Percentiles rank a stretch among this genome's conserved stretches.
Conservation (phyloP, 1,140 invertebrate genomes). For the Tetragonula clypearis region DNA sequence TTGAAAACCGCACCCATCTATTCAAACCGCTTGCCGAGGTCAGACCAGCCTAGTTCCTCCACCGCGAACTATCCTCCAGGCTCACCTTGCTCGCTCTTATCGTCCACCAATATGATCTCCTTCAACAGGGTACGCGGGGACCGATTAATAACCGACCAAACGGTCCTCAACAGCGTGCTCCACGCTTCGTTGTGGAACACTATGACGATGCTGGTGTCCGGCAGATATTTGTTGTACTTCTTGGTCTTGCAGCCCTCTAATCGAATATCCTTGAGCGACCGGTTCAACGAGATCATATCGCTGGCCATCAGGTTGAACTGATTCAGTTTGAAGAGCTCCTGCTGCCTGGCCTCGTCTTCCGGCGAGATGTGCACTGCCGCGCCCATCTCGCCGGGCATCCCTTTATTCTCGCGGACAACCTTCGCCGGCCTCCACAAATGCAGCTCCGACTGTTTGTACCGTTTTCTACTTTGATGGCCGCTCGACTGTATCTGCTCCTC, state of each 20-base stretch:
- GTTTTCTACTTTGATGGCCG: slow-evolving; percentile 41
- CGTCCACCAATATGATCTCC: slow-evolving; percentile 97
- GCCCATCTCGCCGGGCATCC: slow-evolving; percentile 93
- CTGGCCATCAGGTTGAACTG: slow-evolving; percentile 99
- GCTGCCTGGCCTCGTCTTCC: slow-evolving; percentile 92
- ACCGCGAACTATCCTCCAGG: neutral
- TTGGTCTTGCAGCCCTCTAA: slow-evolving; percentile 92
- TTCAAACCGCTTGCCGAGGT: neutral
- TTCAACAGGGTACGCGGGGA: slow-evolving; percentile 93
- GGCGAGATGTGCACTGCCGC: slow-evolving; percentile 93
- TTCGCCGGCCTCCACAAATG: slow-evolving; percentile 89
- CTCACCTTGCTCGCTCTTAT: slow-evolving; percentile 96
- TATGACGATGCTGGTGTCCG: slow-evolving; percentile 96
- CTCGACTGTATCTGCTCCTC: slow-evolving; percentile 41
- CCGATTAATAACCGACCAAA: slow-evolving; percentile 98
- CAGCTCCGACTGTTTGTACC: slow-evolving; percentile 82
- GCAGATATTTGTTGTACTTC: slow-evolving; percentile 88
- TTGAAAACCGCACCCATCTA: slow-evolving; percentile 1
- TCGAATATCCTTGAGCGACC: slow-evolving; percentile 96
- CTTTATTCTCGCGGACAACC: slow-evolving; percentile 85
- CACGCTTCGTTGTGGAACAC: slow-evolving; percentile 99
- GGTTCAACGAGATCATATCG: slow-evolving; percentile 98
- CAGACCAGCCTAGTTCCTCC: neutral
- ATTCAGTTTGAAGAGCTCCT: slow-evolving; percentile 98
- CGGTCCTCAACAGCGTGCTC: slow-evolving; percentile 96